Evolutionary conservation across 2,888 invertebrate genomes (phyloP).

Genomic region (Galeruca laticollis): DNA sequence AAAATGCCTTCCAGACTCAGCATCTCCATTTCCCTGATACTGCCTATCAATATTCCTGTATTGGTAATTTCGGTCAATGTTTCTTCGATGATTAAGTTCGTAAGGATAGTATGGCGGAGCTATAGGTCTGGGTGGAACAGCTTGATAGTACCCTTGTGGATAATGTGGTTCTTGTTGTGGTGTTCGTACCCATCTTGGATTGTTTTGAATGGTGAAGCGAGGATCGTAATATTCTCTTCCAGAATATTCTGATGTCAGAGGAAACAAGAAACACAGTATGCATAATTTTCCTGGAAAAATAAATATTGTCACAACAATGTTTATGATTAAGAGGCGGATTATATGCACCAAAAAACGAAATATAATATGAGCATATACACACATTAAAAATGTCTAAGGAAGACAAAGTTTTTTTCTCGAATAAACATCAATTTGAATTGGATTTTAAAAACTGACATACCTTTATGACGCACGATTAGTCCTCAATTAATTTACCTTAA

Average conservation of each 20-base stretch:
- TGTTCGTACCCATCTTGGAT: constrained; percentile 56
- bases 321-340: too few relatives aligned
- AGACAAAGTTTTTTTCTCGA: too few relatives aligned
- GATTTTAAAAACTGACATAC: too few relatives aligned
- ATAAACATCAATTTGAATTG: too few relatives aligned
- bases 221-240: constrained; percentile 53
- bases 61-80: constrained; percentile 28
- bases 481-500: too few relatives aligned
- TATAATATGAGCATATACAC: too few relatives aligned
- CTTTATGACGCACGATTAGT: too few relatives aligned
- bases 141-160: constrained; percentile 34
- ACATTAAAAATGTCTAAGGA: too few relatives aligned
- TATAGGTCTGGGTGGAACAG: constrained; percentile 30
- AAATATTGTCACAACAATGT: not conserved
- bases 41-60: constrained; percentile 38
- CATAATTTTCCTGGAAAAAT: constrained; percentile 53
- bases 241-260: constrained; percentile 48
- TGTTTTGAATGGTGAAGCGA: constrained; percentile 51
- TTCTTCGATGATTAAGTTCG: constrained; percentile 17
- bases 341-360: too few relatives aligned
- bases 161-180: constrained; percentile 48
- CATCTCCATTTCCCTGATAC: constrained; percentile 45
- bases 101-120: constrained; percentile 10
- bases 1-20: constrained; percentile 61
- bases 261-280: constrained; percentile 52